These are phyloP conservation scores for Papilio aristodemus DNA, from an alignment of 1,140 invertebrate genomes.

Conservation along the genomic window DNA sequence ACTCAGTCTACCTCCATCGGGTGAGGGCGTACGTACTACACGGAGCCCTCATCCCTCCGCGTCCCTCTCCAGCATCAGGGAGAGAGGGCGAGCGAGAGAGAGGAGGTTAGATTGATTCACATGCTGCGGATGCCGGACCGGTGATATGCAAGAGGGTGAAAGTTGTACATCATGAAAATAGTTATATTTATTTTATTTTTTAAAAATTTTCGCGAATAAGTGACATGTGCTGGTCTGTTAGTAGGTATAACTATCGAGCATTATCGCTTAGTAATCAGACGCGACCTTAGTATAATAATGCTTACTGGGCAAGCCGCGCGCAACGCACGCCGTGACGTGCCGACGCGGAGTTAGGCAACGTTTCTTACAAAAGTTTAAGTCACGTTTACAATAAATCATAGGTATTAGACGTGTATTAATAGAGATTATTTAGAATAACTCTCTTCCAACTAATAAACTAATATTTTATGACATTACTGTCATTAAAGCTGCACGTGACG, in stretches of 20 bases:
- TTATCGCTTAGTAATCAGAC: neutral
- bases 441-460: too few relatives aligned
- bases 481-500: too few relatives aligned
- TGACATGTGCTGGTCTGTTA: neutral
- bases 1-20: conserved; percentile 22
- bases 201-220: neutral
- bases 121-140: conserved; percentile 66
- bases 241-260: neutral
- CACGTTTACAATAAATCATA: neutral
- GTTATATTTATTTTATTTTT: neutral
- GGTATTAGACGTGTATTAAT: too few relatives aligned
- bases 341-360: neutral
- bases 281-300: neutral
- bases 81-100: conserved; percentile 46
- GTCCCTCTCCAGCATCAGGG: conserved; percentile 43
- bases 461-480: too few relatives aligned
- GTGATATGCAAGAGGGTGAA: conserved; percentile 48
- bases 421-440: too few relatives aligned
- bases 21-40: conserved; percentile 62
- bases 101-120: conserved; percentile 64
- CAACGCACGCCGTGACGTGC: neutral
- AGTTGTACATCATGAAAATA: neutral
- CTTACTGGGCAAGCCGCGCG: too few relatives aligned
- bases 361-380: neutral
- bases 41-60: conserved; percentile 34